phyloP scores from a whole-genome alignment of 2,113 vertebrate species.

The Hymenochirus boettgeri region DNA sequence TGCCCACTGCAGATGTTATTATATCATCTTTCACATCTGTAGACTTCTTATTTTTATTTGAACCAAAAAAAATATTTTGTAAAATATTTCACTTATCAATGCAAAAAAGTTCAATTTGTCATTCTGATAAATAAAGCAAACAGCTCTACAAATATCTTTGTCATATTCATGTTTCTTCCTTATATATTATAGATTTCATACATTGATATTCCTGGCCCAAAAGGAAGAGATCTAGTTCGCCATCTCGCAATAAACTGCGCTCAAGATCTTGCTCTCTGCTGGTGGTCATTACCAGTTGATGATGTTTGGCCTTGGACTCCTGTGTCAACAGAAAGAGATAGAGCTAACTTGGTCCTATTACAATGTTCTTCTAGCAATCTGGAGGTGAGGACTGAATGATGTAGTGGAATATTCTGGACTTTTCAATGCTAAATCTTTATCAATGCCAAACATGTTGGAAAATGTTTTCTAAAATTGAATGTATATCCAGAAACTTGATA shows the following conservation, averaged over 20 bases:
- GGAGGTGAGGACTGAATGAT: slow-evolving; percentile 66
- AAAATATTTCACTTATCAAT: no score
- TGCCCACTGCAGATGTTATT: no score
- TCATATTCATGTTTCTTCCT: slow-evolving; percentile 42
- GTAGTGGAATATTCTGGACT: not conserved
- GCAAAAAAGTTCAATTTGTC: no score
- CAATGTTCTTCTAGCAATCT: slow-evolving; percentile 69
- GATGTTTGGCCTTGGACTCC: slow-evolving; percentile 84
- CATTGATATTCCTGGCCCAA: slow-evolving; percentile 66
- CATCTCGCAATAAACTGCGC: slow-evolving; percentile 67
- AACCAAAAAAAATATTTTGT: no score
- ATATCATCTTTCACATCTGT: no score
- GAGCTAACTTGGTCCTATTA: slow-evolving; percentile 81
- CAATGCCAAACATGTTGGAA: no score
- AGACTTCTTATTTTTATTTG: no score
- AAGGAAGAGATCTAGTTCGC: slow-evolving; percentile 61
- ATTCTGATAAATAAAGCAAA: no score
- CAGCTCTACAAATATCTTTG: slow-evolving; percentile 16
- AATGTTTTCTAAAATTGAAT: no score
- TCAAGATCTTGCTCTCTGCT: slow-evolving; percentile 82
- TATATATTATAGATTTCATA: slow-evolving; percentile 69
- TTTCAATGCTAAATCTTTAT: no score
- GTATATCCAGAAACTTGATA: no score
- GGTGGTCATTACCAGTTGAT: slow-evolving; percentile 74
- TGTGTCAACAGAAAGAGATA: slow-evolving; percentile 65